Conservation (phyloP, 2,797 vertebrate genomes). For the Eremophila alpestris region DNA sequence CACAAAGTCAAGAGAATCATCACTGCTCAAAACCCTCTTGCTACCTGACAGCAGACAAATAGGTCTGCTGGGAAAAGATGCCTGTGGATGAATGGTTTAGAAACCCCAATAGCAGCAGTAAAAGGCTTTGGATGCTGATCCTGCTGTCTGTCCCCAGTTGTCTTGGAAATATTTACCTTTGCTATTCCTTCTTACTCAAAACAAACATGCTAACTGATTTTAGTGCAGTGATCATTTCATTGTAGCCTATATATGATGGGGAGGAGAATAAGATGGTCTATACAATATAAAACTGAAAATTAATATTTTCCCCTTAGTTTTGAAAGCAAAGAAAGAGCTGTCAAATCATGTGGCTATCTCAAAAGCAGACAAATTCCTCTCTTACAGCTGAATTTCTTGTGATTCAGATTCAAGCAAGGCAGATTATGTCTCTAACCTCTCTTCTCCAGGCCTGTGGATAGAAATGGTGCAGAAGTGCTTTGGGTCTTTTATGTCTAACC, state of each 20-base stretch:
- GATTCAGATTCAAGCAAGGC: background rate
- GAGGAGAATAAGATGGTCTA: background rate
- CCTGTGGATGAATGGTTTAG: background rate
- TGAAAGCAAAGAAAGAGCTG: background rate
- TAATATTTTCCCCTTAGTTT: background rate
- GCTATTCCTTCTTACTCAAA: background rate
- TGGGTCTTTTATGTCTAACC: background rate
- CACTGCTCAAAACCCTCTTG: background rate
- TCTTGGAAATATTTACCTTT: background rate
- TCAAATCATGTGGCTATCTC: background rate
- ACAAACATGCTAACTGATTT: background rate
- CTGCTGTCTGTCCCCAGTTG: background rate
- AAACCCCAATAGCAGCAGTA: background rate
- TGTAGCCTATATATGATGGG: background rate
- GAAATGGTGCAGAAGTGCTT: background rate
- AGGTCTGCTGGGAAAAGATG: slow-evolving; percentile 19
- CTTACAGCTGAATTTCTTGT: background rate
- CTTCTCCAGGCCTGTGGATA: background rate
- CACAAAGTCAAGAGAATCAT: background rate
- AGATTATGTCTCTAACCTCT: background rate
- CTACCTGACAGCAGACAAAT: background rate
- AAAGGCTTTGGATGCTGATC: background rate
- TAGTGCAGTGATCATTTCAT: background rate
- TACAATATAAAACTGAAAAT: background rate
- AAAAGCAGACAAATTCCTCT: background rate